Base-by-base conservation (phyloP, 2,888 invertebrate genomes). In the Portevinia maculata region DNA sequence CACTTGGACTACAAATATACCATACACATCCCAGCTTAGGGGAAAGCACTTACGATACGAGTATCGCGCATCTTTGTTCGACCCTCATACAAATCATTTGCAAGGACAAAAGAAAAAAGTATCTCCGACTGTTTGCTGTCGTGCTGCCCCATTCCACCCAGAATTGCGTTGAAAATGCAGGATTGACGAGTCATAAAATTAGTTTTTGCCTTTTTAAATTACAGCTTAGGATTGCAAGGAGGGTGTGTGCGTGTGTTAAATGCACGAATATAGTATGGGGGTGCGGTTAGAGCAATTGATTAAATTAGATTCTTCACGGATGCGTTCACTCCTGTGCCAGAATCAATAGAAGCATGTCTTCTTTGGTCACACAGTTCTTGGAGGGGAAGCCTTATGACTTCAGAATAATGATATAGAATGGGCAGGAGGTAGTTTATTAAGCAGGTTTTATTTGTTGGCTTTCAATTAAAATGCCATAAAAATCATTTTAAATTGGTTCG, bases 121-220 rank as follows among this genome's bases (percentile, higher is more conserved):
- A 11, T 55, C 52, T 21, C 46, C 37, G 41, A 39, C 44, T 37
- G 28, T 21, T 44, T 34, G 50, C 50, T 57, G 41, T 74, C 17
- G 46, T 46, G 15, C 41, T 50, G 44, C 50, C 48, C 74, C 55
- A 41, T 50, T 24, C 32, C 17, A 9, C 13, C 39, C 59, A 65
- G 52, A 70, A 17, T 21, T 67, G 83, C 78, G 78, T 83, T 76
- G 78, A 83, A 83, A 83, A 83, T 83, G 78, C 78, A 78, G 78
- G 83, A 83, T 83, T 83, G 83, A 83, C 83, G 78, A 83, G 83
- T 83, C 71, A 83, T 83, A 83, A 83, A 83, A 83, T 83, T 83
- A 83, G 83, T 78, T 83, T 78, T 62, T 73, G 83, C 83, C 83
- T 78, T 78, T 78, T 57, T 71, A 55, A 83, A 81, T 75, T 81